Conservation (phyloP, 2,888 invertebrate species). For the Clostera curtula region DNA sequence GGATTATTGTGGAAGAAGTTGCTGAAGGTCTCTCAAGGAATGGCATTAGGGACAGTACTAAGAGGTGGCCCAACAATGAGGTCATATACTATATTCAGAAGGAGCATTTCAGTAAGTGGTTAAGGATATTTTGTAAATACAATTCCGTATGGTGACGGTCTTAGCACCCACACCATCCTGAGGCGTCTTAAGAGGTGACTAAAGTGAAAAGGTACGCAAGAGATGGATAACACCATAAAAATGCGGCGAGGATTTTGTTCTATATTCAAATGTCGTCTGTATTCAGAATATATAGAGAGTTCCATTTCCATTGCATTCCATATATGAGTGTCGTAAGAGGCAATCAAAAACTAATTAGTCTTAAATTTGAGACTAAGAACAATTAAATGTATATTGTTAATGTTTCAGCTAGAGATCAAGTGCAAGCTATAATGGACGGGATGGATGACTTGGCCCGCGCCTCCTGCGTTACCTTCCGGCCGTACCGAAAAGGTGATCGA, state of each 20-base stretch:
- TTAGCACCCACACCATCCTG: too few species aligned
- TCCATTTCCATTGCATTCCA: too few species aligned
- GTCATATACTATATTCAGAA: constrained; percentile 60
- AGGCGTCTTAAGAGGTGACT: too few species aligned
- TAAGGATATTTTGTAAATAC: too few species aligned
- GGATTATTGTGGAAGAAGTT: constrained; percentile 55
- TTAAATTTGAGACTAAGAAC: not conserved
- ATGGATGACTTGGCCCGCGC: constrained; percentile 61
- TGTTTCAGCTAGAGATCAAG: constrained; percentile 51
- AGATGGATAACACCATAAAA: too few species aligned
- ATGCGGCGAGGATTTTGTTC: too few species aligned
- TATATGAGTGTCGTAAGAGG: too few species aligned
- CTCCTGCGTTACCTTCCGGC: constrained; percentile 67
- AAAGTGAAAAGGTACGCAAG: too few species aligned
- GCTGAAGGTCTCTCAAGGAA: constrained; percentile 61
- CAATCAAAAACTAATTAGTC: too few species aligned
- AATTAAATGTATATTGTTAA: constrained; percentile 1
- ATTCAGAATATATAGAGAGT: too few species aligned
- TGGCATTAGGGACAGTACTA: constrained; percentile 57
- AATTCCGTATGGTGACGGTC: too few species aligned
- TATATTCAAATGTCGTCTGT: too few species aligned
- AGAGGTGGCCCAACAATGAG: constrained; percentile 65
- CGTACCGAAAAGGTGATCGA: constrained; percentile 56
- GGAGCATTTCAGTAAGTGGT: constrained; percentile 62
- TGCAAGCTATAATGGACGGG: constrained; percentile 58